Evolutionary conservation across 2,797 vertebrate genomes (phyloP).

Genomic region (Hyperoplus immaculatus): DNA sequence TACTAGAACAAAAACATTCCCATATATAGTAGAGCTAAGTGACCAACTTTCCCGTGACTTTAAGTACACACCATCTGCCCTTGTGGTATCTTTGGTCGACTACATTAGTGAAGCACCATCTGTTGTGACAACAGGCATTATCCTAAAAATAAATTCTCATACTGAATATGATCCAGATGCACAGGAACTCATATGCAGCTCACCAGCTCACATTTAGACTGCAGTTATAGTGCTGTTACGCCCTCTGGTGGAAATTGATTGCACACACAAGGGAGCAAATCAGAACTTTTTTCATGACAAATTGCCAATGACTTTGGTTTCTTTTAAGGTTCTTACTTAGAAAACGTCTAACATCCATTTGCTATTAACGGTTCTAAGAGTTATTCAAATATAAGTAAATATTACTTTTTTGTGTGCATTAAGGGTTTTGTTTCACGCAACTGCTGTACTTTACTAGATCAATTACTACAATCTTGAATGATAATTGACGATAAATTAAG

Average conservation of each 20-base stretch:
- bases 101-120: conserved; percentile 23
- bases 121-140: conserved; percentile 20
- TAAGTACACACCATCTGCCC: conserved; percentile 8
- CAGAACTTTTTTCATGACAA: not conserved
- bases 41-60: conserved; percentile 7
- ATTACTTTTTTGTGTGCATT: not conserved
- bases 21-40: not conserved
- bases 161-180: conserved; percentile 4
- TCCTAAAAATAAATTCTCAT: conserved; percentile 26
- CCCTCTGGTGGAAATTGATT: conserved; percentile 65
- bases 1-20: conserved; percentile 8
- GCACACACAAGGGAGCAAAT: conserved; percentile 4
- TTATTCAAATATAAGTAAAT: too few species aligned
- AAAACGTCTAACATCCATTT: not conserved
- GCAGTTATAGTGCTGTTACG: conserved; percentile 12
- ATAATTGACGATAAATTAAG: too few species aligned
- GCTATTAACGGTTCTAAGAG: not conserved
- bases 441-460: not conserved
- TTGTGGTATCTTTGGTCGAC: conserved; percentile 10
- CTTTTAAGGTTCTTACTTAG: not conserved
- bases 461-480: not conserved
- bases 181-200: not conserved
- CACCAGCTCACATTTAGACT: not conserved
- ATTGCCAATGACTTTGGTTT: not conserved
- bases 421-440: not conserved